Conservation (phyloP, 2,113 vertebrate genomes). For the Benitochromis conjunctus region DNA sequence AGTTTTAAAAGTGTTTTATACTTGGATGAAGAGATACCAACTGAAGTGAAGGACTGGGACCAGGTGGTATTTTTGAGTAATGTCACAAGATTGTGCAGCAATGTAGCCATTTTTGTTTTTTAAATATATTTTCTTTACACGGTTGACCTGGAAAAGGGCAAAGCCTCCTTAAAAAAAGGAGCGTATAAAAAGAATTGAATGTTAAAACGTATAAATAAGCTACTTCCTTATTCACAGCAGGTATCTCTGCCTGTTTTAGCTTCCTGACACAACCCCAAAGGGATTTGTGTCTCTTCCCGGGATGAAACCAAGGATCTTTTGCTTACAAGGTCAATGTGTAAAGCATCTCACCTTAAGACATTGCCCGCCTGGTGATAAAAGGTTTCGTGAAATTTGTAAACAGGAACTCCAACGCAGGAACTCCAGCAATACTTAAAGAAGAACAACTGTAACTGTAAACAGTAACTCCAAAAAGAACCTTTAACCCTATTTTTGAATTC, state of each 20-base stretch:
- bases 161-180: neutral
- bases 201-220: neutral
- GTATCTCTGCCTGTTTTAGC: neutral
- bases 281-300: neutral
- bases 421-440: too few species aligned
- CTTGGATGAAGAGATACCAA: neutral
- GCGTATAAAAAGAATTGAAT: fast-evolving
- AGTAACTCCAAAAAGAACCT: neutral
- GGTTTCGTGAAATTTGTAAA: neutral
- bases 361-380: neutral
- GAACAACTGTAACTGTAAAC: too few species aligned
- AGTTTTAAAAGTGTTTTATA: neutral
- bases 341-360: neutral
- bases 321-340: neutral
- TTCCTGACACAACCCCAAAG: neutral
- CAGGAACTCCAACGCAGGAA: neutral
- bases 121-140: neutral
- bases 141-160: neutral
- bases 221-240: neutral
- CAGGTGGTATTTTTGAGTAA: neutral
- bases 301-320: neutral
- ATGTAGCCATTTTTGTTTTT: neutral
- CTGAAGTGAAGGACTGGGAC: neutral
- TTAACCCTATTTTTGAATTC: neutral
- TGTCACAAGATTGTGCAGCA: neutral